Evolutionary conservation across 1,140 invertebrate species (phyloP).

Genomic region (Macrocentrus cingulum): DNA sequence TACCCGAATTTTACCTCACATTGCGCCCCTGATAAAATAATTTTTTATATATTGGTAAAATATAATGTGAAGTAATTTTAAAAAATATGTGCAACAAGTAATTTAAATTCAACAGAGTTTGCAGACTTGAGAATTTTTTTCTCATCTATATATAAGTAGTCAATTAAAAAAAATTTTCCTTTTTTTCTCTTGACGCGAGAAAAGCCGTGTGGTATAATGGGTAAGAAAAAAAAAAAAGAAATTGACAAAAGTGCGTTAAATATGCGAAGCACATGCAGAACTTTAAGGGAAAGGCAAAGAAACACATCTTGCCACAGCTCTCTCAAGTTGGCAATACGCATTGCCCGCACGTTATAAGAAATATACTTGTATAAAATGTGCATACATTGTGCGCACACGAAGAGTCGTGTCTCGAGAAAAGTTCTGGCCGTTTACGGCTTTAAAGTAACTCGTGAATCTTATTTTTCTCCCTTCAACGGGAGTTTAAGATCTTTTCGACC

Average conservation of each 20-base stretch:
- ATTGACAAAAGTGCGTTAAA: not conserved
- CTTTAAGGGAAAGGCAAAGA: not conserved
- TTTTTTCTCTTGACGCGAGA: no score
- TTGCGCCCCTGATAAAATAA: no score
- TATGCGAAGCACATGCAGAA: not conserved
- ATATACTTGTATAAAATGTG: conserved; percentile 1
- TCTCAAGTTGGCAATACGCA: conserved; percentile 35
- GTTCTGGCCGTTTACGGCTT: conserved; percentile 45
- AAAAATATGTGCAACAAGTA: no score
- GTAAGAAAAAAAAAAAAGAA: not conserved
- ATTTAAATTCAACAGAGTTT: no score
- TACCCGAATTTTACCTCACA: no score
- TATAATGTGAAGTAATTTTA: no score
- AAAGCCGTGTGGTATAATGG: not conserved
- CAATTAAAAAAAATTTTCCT: no score
- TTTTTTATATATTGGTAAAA: no score
- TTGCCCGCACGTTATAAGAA: conserved; percentile 29
- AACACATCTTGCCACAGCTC: not conserved
- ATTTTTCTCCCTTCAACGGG: conserved; percentile 37
- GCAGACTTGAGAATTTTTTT: no score
- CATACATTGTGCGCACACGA: conserved; percentile 18
- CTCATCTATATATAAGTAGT: no score
- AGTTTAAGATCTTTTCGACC: not conserved
- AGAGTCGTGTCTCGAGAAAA: conserved; percentile 43
- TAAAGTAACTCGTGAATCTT: conserved; percentile 52